Evolutionary conservation across 2,888 invertebrate genomes (phyloP).

Genomic region (Lycophotia porphyrea): DNA sequence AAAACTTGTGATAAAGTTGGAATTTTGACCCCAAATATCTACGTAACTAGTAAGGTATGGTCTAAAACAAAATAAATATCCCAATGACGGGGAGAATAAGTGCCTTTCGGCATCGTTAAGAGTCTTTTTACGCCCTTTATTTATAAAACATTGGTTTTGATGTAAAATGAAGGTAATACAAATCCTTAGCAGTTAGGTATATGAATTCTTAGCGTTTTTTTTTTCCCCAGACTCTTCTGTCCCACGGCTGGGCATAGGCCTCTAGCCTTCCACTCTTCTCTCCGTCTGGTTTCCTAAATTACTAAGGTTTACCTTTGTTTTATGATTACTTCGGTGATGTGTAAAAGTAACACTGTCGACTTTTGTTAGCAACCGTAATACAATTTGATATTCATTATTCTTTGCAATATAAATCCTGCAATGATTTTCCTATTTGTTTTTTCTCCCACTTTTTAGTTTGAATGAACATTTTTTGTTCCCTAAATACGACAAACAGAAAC

Average conservation of each 20-base stretch:
- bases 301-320: not conserved
- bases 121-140: too few relatives aligned
- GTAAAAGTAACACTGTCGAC: not conserved
- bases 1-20: too few relatives aligned
- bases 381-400: not conserved
- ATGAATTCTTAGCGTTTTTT: too few relatives aligned
- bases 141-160: not conserved
- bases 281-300: too few relatives aligned
- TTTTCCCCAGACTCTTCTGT: too few relatives aligned
- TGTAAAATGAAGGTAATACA: not conserved
- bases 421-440: not conserved
- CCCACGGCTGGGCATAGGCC: too few relatives aligned
- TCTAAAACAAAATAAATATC: too few relatives aligned
- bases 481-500: not conserved
- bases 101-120: too few relatives aligned
- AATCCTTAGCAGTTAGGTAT: not conserved
- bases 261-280: too few relatives aligned
- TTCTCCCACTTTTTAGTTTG: slow-evolving; percentile 1
- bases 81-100: too few relatives aligned
- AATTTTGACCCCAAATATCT: too few relatives aligned
- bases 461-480: slow-evolving; percentile 6
- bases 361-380: not conserved
- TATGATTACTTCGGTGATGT: not conserved
- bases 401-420: not conserved
- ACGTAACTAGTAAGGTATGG: too few relatives aligned